These are phyloP conservation scores for Cyclopterus lumpus DNA, from an alignment of 2,797 vertebrate species.

Conservation along the genomic window DNA sequence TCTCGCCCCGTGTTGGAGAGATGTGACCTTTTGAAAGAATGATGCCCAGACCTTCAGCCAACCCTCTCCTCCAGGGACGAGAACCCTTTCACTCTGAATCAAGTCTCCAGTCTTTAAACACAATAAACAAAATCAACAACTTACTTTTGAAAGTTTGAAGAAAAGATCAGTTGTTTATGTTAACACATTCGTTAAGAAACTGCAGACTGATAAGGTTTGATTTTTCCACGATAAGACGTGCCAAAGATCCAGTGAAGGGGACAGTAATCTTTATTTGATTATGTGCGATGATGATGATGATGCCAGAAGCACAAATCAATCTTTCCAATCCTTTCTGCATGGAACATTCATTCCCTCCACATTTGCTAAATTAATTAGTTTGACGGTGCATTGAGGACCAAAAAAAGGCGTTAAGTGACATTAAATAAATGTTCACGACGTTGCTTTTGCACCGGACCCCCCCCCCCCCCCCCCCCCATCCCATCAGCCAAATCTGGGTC, in stretches of 20 bases:
- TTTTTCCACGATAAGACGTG: no score
- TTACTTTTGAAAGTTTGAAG: neutral
- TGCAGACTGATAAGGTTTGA: neutral
- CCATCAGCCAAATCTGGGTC: slow-evolving; percentile 16
- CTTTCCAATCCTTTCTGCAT: neutral
- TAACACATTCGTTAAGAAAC: slow-evolving; percentile 14
- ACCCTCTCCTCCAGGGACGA: no score
- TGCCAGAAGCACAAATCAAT: neutral
- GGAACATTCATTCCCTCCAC: neutral
- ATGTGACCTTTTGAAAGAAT: no score
- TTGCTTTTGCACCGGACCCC: neutral
- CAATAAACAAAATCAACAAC: neutral
- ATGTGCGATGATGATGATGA: slow-evolving; percentile 1
- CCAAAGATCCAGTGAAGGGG: no score
- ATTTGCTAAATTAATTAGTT: no score
- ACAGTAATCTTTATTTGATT: neutral
- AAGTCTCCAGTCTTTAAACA: neutral
- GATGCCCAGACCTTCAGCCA: no score
- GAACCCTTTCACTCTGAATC: neutral
- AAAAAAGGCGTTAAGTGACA: neutral
- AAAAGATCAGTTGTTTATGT: neutral
- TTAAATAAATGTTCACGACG: neutral
- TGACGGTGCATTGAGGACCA: neutral
- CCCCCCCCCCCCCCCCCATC: no score
- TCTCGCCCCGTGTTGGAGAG: no score